Percentiles rank a stretch among this genome's conserved stretches.
phyloP scores from a whole-genome alignment of 2,113 vertebrate genomes.

The Bungarus multicinctus region DNA sequence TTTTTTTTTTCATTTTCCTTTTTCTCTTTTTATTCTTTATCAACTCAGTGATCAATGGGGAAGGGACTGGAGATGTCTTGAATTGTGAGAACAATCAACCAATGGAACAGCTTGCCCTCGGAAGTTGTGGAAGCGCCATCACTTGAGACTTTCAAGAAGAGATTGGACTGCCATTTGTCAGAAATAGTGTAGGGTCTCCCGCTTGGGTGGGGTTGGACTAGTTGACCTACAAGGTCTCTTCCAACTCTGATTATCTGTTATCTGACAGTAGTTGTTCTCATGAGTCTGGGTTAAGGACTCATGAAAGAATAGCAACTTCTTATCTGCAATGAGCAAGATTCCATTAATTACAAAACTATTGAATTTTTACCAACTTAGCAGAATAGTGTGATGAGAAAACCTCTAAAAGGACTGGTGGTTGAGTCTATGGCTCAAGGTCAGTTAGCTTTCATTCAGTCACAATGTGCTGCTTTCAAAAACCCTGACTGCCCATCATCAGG shows the following conservation, averaged over 20 bases:
- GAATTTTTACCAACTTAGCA: not conserved
- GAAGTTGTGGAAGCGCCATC: too few relatives aligned
- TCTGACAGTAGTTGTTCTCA: not conserved
- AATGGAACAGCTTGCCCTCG: too few relatives aligned
- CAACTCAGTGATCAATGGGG: not conserved
- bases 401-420: not conserved
- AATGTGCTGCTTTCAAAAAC: not conserved
- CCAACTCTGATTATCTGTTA: too few relatives aligned
- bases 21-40: not conserved
- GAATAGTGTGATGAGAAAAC: not conserved
- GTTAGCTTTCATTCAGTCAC: not conserved
- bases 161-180: too few relatives aligned
- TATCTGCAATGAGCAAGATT: not conserved
- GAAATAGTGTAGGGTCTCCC: too few relatives aligned
- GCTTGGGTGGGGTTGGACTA: too few relatives aligned
- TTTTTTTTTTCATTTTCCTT: not conserved
- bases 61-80: not conserved
- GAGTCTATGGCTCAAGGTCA: not conserved
- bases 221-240: too few relatives aligned
- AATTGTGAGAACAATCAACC: too few relatives aligned
- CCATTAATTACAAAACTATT: not conserved
- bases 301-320: not conserved
- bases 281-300: not conserved
- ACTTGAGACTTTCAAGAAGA: too few relatives aligned
- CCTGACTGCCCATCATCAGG: too few relatives aligned